Evolutionary conservation across 2,113 vertebrate species (phyloP), one percentile per base, ranked within the genome.

Genomic region (Hippocampus barbouri): DNA sequence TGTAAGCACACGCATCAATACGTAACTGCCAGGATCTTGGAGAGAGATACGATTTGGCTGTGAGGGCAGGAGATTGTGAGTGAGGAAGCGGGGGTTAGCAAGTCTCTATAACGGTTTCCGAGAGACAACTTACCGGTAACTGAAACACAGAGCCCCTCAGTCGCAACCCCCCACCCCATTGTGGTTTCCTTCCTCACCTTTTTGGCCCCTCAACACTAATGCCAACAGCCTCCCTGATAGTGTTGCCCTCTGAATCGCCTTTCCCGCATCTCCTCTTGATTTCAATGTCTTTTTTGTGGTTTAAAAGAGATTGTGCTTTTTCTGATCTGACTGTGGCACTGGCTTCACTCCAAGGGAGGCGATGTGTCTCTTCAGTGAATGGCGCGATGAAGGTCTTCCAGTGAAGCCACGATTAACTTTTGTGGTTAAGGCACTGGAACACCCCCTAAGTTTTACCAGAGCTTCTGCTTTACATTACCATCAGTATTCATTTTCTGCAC

Each of bases 361-460:
- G 88, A 89, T 92, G 91, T 23, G 89, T 90, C 91, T 88, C 80
- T 78, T 79, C 87, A 89, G 87, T 81, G 86, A 88, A 88, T 83
- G 79, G 77, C 80, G 84, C 81, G 78, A 73, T 80, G 81, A 81
- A 81, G 84, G 79, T 79, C 88, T 81, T 69, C 53, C 38, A 83
- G 85, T 79, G 70, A 85, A 83, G 74, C 81, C 75, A 71, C 72
- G 86, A 83, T 89, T 88, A 79, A 72, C 89, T 84, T 86, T 75
- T 69, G 76, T 76, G 85, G 82, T 85, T 45, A 82, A 77, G 75
- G 77, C 70, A 62, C 59, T 27, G 20, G 30, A 73, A 59, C 72
- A 66, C 57, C 74, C 73, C 80, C 64, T 16, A 40, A 49, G 63
- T 66, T 49, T 66, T 49, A 43, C 65, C 10, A 4, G 16, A 40